These are phyloP conservation scores for Pelvicachromis taeniatus DNA, from an alignment of 2,113 vertebrate species.

Conservation along the genomic window DNA sequence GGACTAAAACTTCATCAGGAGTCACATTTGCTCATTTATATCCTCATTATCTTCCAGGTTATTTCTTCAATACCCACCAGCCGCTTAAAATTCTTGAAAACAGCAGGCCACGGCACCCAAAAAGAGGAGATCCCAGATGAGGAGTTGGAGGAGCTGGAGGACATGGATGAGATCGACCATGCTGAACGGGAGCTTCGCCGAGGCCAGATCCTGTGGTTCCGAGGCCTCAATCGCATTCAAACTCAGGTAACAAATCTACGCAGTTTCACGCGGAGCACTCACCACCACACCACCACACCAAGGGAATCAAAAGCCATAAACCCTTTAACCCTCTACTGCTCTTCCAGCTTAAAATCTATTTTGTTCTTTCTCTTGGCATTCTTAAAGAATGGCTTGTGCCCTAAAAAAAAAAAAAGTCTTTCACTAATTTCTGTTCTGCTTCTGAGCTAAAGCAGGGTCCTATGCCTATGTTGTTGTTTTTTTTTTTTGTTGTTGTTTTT, in stretches of 20 bases:
- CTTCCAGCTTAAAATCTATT: constrained; percentile 46
- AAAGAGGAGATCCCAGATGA: constrained; percentile 98
- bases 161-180: constrained; percentile 96
- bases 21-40: background rate
- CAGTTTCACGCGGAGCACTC: background rate
- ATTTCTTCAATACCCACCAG: constrained; percentile 96
- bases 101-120: constrained; percentile 95
- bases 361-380: constrained; percentile 15
- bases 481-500: background rate
- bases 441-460: constrained; percentile 44
- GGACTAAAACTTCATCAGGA: background rate
- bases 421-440: constrained; percentile 37
- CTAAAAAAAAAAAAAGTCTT: constrained; percentile 19
- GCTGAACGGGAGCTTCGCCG: constrained; percentile 94
- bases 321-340: constrained; percentile 52
- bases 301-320: constrained; percentile 64
- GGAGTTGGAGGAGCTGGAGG: constrained; percentile 87
- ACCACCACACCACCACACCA: background rate
- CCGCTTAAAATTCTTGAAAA: constrained; percentile 95
- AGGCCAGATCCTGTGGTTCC: constrained; percentile 99
- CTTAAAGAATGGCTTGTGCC: constrained; percentile 40
- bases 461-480: background rate
- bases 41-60: constrained; percentile 71
- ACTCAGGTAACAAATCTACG: constrained; percentile 86
- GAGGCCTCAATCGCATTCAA: constrained; percentile 98